Conservation (phyloP, 2,113 vertebrate species). For the Oxygymnocypris stewartii region DNA sequence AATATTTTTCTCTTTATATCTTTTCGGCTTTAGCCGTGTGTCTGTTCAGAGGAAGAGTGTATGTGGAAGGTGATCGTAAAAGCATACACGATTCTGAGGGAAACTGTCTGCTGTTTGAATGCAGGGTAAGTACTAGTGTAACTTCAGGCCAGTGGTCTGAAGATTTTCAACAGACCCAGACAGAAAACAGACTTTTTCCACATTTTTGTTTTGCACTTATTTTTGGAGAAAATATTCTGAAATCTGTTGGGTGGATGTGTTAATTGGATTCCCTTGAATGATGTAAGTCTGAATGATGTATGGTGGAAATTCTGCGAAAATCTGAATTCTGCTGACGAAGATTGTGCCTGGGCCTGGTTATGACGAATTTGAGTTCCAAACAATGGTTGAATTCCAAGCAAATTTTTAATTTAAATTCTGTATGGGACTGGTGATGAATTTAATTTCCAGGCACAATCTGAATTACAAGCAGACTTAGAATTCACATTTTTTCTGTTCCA, state of each 20-base stretch:
- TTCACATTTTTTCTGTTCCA: too few relatives aligned
- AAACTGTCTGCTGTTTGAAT: constrained; percentile 84
- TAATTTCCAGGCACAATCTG: neutral
- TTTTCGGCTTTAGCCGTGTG: constrained; percentile 75
- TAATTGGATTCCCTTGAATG: neutral
- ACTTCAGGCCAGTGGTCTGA: neutral
- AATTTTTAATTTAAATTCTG: neutral
- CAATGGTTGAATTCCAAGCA: neutral
- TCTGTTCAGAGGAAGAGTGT: constrained; percentile 82
- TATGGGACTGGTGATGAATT: neutral
- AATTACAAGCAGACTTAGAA: too few relatives aligned
- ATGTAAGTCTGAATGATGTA: neutral
- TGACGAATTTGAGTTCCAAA: neutral
- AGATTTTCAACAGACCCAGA: neutral
- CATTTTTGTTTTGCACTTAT: neutral
- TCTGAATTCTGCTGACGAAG: neutral
- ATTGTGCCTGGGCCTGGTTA: neutral
- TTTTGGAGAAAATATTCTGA: neutral
- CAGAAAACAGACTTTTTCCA: neutral
- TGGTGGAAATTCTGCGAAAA: neutral
- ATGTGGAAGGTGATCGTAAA: constrained; percentile 83
- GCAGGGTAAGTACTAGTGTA: constrained; percentile 78
- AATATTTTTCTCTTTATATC: neutral
- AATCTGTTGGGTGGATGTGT: neutral
- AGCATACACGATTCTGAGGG: constrained; percentile 80